These are phyloP conservation scores for Tinamus guttatus DNA, from an alignment of 2,113 vertebrate genomes.

Conservation along the genomic window DNA sequence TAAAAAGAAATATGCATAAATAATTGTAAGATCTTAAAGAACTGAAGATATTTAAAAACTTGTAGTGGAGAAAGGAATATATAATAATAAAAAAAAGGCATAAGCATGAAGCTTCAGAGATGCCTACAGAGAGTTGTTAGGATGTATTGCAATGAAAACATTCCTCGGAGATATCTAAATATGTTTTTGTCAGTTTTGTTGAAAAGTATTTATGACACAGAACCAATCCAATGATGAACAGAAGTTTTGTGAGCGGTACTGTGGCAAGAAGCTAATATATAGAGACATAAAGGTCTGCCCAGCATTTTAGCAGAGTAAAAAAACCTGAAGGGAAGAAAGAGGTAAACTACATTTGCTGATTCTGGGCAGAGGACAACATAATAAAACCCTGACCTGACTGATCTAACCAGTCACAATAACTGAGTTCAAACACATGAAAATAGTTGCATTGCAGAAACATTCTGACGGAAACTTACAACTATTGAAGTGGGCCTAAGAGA, in stretches of 20 bases:
- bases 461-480: not conserved
- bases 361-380: not conserved
- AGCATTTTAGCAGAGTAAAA: not conserved
- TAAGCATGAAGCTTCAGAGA: not conserved
- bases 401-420: not conserved
- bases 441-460: not conserved
- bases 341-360: not conserved
- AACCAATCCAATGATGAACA: not conserved
- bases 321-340: not conserved
- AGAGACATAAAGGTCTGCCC: not conserved
- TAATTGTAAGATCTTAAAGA: not conserved
- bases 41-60: not conserved
- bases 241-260: not conserved
- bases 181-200: not conserved
- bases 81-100: not conserved
- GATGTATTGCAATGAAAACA: not conserved
- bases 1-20: slow-evolving; percentile 60
- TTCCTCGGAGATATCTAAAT: not conserved
- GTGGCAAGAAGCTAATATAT: not conserved
- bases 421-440: not conserved
- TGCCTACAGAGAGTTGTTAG: not conserved
- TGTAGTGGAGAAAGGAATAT: not conserved
- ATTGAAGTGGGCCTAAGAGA: not conserved
- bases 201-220: not conserved
- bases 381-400: not conserved